phyloP scores from a whole-genome alignment of 2,888 invertebrate genomes.

The Caenorhabditis uteleia region DNA sequence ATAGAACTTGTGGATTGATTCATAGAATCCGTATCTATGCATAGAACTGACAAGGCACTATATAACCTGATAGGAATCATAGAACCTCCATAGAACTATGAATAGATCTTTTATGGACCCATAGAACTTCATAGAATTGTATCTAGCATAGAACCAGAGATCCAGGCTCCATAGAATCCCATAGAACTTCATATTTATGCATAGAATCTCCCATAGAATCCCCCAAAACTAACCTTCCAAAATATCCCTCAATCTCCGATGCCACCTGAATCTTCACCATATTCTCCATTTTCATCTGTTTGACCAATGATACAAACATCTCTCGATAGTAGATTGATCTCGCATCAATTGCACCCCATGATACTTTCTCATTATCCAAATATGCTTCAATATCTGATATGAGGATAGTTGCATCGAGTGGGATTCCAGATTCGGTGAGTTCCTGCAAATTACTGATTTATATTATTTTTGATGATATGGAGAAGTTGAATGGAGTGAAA shows the following conservation, averaged over 20 bases:
- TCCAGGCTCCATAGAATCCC: no score
- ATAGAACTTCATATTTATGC: background rate
- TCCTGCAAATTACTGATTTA: slow-evolving; percentile 24
- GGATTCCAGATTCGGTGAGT: slow-evolving; percentile 26
- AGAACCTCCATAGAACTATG: no score
- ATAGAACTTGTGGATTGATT: no score
- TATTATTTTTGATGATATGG: no score
- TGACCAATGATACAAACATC: slow-evolving; percentile 26
- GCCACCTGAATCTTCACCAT: slow-evolving; percentile 34
- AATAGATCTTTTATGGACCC: no score
- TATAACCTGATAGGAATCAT: no score
- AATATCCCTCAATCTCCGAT: slow-evolving; percentile 35
- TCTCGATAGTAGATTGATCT: slow-evolving; percentile 36
- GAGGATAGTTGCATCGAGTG: slow-evolving; percentile 44
- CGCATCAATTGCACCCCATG: slow-evolving; percentile 42
- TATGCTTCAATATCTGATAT: slow-evolving; percentile 66
- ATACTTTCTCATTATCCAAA: slow-evolving; percentile 62
- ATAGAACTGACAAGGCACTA: no score
- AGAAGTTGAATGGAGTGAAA: no score
- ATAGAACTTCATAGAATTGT: no score
- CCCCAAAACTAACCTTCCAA: slow-evolving; percentile 29
- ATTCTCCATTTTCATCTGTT: slow-evolving; percentile 29
- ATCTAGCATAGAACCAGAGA: no score
- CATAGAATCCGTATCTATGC: no score
- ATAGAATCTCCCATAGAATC: background rate